Base-by-base conservation (phyloP, 2,888 invertebrate species). In the Machimus atricapillus region DNA sequence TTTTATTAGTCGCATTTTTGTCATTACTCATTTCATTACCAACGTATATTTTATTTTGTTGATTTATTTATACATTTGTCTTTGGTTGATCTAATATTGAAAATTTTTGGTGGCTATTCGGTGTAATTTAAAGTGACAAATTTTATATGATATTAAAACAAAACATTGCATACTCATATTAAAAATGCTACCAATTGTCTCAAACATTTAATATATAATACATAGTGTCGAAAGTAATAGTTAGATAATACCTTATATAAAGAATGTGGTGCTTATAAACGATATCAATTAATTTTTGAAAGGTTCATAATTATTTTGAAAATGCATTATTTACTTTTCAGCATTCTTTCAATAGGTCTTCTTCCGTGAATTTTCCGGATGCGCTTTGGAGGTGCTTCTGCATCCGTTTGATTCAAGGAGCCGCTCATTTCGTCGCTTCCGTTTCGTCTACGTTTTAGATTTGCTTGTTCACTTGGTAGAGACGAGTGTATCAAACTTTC, bases 261-360 rank as follows among this genome's bases (percentile, higher is more conserved):
- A 43, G 43, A 43, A 12, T 12, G 12, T 12, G 43, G 3, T 43
- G 12, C 12, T 43, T 43, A 43, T 43, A 43, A 43, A 46, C 43
- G 16, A 16, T 16, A 16, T 46, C 12, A 12, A 12, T 43, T 14
- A 12, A 43, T 43, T 43, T 43, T 1, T 0, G 0, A 1, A 43
- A 9, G 43, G 3, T 43, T 9, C 8, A 37, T 37, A 37, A 4
- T 4, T 46, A 12, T 16, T 52, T 52, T n/a, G 52, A 52, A 16
- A 58, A 58, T 8, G 8, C 8, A 37, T 91, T 14, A 66, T 66
- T 66, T 66, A 66, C 27, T 66, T 66, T 23, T 66, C 2, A 66
- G 91, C 92, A 92, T 91, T 27, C 93, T 91, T 73, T 91, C 90
- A 85, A 93, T 91, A 16, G 93, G 93, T 46, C 90, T 90, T 5